A percentile compares a stretch with the other conserved stretches of the same genome.
phyloP scores from a whole-genome alignment of 2,797 vertebrate genomes.

The Acrossocheilus wenchowensis region DNA sequence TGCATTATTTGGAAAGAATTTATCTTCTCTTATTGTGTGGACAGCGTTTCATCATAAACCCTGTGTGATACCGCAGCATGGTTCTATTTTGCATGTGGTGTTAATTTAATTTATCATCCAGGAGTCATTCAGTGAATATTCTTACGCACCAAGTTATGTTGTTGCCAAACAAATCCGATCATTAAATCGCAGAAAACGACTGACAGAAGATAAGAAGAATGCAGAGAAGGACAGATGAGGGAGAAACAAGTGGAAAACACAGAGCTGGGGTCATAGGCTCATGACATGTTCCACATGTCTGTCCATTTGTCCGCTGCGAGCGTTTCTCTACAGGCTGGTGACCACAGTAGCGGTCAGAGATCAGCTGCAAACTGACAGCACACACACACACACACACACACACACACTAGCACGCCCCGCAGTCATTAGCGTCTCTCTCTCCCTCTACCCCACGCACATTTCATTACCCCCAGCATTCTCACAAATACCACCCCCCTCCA shows the following conservation, averaged over 20 bases:
- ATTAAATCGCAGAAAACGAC: slow-evolving; percentile 71
- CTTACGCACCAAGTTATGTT: slow-evolving; percentile 70
- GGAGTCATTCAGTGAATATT: slow-evolving; percentile 68
- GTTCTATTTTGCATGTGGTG: slow-evolving; percentile 75
- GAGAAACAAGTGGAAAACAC: slow-evolving; percentile 63
- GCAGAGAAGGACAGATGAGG: slow-evolving; percentile 45
- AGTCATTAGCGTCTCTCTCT: slow-evolving; percentile 47
- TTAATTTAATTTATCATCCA: slow-evolving; percentile 75
- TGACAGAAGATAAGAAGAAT: slow-evolving; percentile 62
- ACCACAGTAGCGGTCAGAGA: slow-evolving; percentile 60
- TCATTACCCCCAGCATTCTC: slow-evolving; percentile 55
- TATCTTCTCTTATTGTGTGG: slow-evolving; percentile 74
- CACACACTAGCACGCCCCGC: slow-evolving; percentile 33
- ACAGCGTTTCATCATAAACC: slow-evolving; percentile 72
- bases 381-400: background rate
- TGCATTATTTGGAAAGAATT: slow-evolving; percentile 78
- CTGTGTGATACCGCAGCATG: slow-evolving; percentile 65
- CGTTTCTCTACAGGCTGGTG: slow-evolving; percentile 73
- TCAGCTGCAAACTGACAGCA: slow-evolving; percentile 56
- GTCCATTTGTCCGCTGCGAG: slow-evolving; percentile 75
- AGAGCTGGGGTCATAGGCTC: slow-evolving; percentile 72
- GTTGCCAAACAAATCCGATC: slow-evolving; percentile 61
- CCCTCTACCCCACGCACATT: slow-evolving; percentile 53
- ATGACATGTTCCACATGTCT: slow-evolving; percentile 84
- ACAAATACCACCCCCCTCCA: slow-evolving; percentile 42